Evolutionary conservation across 2,797 vertebrate species (phyloP).

Genomic region (Microctenopoma lineatum): DNA sequence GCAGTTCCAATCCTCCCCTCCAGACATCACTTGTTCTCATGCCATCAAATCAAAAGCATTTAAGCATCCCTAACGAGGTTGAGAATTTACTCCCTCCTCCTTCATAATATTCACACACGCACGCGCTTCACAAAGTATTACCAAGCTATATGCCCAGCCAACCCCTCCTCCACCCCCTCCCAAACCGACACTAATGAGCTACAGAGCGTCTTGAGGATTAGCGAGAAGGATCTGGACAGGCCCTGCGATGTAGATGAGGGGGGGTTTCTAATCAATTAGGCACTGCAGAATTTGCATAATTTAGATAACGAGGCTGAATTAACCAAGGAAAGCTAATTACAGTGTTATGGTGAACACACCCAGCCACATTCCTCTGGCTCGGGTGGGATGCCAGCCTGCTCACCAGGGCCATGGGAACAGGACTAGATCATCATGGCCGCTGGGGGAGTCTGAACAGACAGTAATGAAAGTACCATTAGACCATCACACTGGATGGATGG

Average conservation of each 20-base stretch:
- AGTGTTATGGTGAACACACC: conserved; percentile 58
- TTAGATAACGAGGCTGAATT: conserved; percentile 84
- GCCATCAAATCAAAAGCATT: conserved; percentile 82
- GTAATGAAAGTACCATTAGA: conserved; percentile 7
- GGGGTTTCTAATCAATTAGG: conserved; percentile 83
- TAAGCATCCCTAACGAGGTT: conserved; percentile 79
- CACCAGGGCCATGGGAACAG: conserved; percentile 78
- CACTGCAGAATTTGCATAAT: conserved; percentile 83
- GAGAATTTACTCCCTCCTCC: conserved; percentile 50
- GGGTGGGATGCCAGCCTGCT: conserved; percentile 67
- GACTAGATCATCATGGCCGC: conserved; percentile 42
- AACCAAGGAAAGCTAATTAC: conserved; percentile 84
- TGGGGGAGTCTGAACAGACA: conserved; percentile 3
- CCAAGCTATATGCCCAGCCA: conserved; percentile 72
- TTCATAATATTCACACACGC: conserved; percentile 40
- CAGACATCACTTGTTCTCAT: conserved; percentile 78
- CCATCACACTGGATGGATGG: neutral
- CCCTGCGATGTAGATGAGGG: conserved; percentile 55
- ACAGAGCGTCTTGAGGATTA: conserved; percentile 81
- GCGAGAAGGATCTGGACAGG: conserved; percentile 77
- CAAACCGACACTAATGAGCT: conserved; percentile 79
- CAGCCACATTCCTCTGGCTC: conserved; percentile 64
- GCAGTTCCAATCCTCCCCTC: conserved; percentile 69
- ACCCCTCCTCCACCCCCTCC: conserved; percentile 44
- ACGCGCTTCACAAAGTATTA: conserved; percentile 79